Percentiles rank a stretch among this genome's conserved stretches.
These are phyloP conservation scores for Poeciliopsis gracilis DNA, from an alignment of 2,797 vertebrate genomes.

Conservation along the genomic window DNA sequence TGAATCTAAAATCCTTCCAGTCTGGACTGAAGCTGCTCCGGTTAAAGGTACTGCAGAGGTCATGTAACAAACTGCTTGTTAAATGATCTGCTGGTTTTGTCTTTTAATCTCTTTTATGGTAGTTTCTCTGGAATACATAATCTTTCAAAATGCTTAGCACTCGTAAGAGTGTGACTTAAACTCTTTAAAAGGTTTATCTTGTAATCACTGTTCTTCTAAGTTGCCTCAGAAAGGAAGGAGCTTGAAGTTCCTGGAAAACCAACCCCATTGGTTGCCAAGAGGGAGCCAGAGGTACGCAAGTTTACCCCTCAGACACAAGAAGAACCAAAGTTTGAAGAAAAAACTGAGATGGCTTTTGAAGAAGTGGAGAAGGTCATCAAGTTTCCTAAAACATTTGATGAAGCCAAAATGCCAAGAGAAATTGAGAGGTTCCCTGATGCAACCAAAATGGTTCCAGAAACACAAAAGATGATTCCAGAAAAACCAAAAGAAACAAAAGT, in stretches of 20 bases:
- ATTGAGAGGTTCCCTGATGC: background rate
- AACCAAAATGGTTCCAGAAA: background rate
- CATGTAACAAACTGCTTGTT: slow-evolving; percentile 9
- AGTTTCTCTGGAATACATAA: background rate
- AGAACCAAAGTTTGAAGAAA: background rate
- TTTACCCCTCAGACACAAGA: slow-evolving; percentile 12
- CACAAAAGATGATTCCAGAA: background rate
- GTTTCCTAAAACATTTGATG: background rate
- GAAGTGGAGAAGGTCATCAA: background rate
- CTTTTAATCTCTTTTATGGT: background rate
- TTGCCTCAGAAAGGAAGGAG: slow-evolving; percentile 55
- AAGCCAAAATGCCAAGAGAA: background rate
- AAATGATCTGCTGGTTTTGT: slow-evolving; percentile 11
- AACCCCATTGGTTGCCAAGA: slow-evolving; percentile 25
- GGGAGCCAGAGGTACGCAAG: slow-evolving; percentile 47
- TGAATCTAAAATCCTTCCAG: slow-evolving; percentile 48
- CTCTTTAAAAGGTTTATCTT: slow-evolving; percentile 29
- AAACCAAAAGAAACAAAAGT: background rate
- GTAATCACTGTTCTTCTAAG: slow-evolving; percentile 65
- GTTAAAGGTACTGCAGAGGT: slow-evolving; percentile 63
- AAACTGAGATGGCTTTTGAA: background rate
- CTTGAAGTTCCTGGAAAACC: slow-evolving; percentile 39
- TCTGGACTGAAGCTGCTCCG: slow-evolving; percentile 41
- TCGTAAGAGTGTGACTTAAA: slow-evolving; percentile 69
- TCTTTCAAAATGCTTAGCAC: slow-evolving; percentile 53